Conservation (phyloP, 2,113 vertebrate species). For the Herpailurus yagouaroundi region DNA sequence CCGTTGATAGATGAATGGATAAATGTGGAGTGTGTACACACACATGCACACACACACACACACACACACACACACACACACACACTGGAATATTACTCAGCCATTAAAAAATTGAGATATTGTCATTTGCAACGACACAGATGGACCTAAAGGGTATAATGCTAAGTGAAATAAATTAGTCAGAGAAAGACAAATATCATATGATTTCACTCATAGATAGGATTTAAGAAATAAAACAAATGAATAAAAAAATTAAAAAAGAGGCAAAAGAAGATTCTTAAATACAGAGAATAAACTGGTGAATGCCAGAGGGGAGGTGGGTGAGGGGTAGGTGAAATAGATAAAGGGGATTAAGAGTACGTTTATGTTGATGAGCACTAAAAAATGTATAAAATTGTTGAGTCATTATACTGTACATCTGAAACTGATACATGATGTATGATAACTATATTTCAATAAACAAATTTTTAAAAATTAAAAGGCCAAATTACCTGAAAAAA, state of each 20-base stretch:
- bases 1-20: background rate
- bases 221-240: background rate
- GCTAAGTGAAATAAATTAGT: background rate
- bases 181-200: background rate
- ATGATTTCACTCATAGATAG: background rate
- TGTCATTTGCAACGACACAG: background rate
- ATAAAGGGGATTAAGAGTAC: background rate
- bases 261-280: background rate
- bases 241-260: background rate
- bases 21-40: background rate
- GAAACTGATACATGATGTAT: background rate
- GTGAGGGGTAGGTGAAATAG: too few relatives aligned
- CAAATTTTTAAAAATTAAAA: background rate
- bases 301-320: background rate
- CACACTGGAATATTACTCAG: background rate
- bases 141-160: background rate
- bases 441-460: background rate
- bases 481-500: background rate
- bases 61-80: background rate
- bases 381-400: background rate
- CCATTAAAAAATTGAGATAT: background rate
- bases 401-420: background rate
- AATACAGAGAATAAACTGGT: background rate
- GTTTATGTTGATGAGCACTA: background rate
- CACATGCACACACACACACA: background rate